A percentile compares a stretch with the other conserved stretches of the same genome.
Evolutionary conservation across 2,888 invertebrate genomes (phyloP).

Genomic region (Muschampia plurimacula): DNA sequence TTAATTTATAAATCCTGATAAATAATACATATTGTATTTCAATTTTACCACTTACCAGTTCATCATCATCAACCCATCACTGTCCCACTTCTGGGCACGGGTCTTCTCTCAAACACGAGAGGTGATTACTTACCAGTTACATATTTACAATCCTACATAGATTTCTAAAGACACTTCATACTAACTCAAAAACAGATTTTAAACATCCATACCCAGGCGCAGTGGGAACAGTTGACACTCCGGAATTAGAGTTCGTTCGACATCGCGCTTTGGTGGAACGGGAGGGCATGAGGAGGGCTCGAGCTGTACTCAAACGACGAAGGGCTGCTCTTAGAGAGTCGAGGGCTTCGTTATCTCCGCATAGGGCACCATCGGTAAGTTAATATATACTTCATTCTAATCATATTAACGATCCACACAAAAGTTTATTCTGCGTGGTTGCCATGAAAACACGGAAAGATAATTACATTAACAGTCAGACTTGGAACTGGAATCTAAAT

Average conservation of each 20-base stretch:
- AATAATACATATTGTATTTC: too few species aligned
- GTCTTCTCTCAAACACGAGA: too few species aligned
- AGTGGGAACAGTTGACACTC: conserved; percentile 63
- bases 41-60: too few species aligned
- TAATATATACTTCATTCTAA: neutral
- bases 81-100: too few species aligned
- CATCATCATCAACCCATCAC: too few species aligned
- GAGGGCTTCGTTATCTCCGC: conserved; percentile 82
- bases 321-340: conserved; percentile 88
- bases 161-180: conserved; percentile 1
- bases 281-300: conserved; percentile 93
- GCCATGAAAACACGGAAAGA: too few species aligned
- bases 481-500: too few species aligned
- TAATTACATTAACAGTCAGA: too few species aligned
- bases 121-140: too few species aligned
- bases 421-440: neutral
- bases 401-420: neutral
- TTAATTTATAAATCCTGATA: too few species aligned
- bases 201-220: conserved; percentile 51
- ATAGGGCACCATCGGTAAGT: conserved; percentile 52
- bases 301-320: conserved; percentile 89
- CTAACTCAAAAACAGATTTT: conserved; percentile 25
- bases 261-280: conserved; percentile 93
- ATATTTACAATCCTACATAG: too few species aligned
- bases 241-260: conserved; percentile 92